Base-by-base conservation (phyloP, 2,888 invertebrate genomes). In the Abrostola triplasia region DNA sequence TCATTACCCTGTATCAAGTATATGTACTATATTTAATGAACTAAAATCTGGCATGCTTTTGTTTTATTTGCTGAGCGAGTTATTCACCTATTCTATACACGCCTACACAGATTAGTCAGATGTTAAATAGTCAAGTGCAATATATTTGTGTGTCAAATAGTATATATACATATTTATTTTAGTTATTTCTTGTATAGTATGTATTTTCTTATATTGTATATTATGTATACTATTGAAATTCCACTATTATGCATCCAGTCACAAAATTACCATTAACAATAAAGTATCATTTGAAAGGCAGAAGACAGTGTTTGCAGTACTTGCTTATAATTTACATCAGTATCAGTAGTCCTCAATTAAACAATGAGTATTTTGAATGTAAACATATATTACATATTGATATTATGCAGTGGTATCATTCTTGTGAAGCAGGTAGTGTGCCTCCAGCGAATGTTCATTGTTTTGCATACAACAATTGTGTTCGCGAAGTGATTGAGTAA, bases 1-100 rank as follows among this genome's bases (percentile, higher is more conserved):
- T 90, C 89, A 88, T 84, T 90, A 89, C 84, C 88, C 90, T 81
- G 82, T 77, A 50, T 59, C 47, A 36, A 42, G 41, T 54, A 57
- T 58, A 51, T 47, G 63, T 51, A 48, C 55, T 54, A 36, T 77
- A 68, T 61, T 64, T 70, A 59, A 42, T 48, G 55, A 64, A 60
- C 24, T 53, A 44, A 56, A 74, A 47, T 64, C 36, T 60, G 49
- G 35, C 52, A 48, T 68, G 60, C 51, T 68, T 61, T 24, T 61
- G 54, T 66, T 64, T 65, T 67, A 63, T 70, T 72, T 70, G 79
- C 80, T 72, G 5, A 68, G 80, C 79, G 79, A 75, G 56, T 60
- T 71, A 58, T 64, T 66, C 55, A 67, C 67, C 64, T 72, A 65
- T 63, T 64, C 60, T 66, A 49, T 53, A 63, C 48, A 69, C 65